Conservation (phyloP, 2,888 invertebrate species). For the Conus canariensis region DNA sequence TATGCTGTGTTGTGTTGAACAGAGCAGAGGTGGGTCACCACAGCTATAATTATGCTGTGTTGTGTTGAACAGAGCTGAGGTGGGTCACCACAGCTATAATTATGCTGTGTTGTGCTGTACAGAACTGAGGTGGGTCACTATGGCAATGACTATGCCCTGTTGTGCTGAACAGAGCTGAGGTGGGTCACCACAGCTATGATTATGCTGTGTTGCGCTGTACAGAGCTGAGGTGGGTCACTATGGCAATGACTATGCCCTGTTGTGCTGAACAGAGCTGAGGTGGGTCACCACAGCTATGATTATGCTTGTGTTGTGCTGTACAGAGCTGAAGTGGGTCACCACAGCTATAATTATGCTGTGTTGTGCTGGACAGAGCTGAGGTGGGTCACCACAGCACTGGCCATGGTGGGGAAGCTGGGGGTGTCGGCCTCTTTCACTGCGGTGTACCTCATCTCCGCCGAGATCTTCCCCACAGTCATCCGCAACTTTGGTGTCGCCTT, state of each 20-base stretch:
- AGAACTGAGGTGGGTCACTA: not conserved
- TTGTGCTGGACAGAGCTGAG: constrained; percentile 51
- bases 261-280: not conserved
- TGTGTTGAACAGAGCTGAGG: no score
- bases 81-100: no score
- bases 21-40: no score
- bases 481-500: not conserved
- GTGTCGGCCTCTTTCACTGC: constrained; percentile 60
- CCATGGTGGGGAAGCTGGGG: constrained; percentile 64
- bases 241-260: not conserved
- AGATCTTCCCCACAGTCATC: constrained; percentile 5
- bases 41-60: no score
- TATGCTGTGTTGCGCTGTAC: not conserved
- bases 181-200: no score
- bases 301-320: no score
- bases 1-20: no score
- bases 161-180: no score
- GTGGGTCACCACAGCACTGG: constrained; percentile 56
- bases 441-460: constrained; percentile 43
- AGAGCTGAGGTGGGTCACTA: constrained; percentile 10
- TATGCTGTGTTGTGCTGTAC: not conserved
- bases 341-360: no score
- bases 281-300: no score
- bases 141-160: no score
- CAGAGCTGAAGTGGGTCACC: no score